Conservation (phyloP, 2,888 invertebrate species). For the Baccha elongata region DNA sequence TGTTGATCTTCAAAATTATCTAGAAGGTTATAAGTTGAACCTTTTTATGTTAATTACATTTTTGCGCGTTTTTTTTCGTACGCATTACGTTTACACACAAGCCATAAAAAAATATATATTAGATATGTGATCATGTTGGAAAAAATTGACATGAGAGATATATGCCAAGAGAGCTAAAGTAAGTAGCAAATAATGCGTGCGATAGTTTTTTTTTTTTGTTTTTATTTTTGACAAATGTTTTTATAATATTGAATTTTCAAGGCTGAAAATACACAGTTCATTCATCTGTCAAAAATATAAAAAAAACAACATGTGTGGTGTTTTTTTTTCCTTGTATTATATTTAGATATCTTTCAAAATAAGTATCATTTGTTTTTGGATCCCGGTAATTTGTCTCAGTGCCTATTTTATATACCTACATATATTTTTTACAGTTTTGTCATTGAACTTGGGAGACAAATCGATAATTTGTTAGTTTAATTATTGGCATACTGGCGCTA, state of each 20-base stretch:
- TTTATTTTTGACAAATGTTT: slow-evolving; percentile 25
- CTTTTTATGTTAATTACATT: slow-evolving; percentile 63
- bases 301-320: not conserved
- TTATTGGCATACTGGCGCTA: not conserved
- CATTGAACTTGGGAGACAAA: not conserved
- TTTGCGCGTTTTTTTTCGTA: slow-evolving; percentile 30
- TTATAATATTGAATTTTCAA: slow-evolving; percentile 48
- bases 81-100: not conserved
- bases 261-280: slow-evolving; percentile 59
- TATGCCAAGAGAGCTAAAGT: not conserved
- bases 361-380: not conserved
- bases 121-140: slow-evolving; percentile 34
- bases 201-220: slow-evolving; percentile 20
- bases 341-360: not conserved
- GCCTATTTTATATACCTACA: not conserved
- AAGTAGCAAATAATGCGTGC: slow-evolving; percentile 42
- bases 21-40: slow-evolving; percentile 61
- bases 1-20: slow-evolving; percentile 51
- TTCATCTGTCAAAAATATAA: slow-evolving; percentile 67
- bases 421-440: not conserved
- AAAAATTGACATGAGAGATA: slow-evolving; percentile 35
- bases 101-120: slow-evolving; percentile 17
- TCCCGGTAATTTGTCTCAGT: not conserved
- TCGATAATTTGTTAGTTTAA: not conserved
- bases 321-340: not conserved